These are phyloP conservation scores for Drosophila quinaria DNA, from an alignment of 2,888 invertebrate genomes.

Conservation along the genomic window DNA sequence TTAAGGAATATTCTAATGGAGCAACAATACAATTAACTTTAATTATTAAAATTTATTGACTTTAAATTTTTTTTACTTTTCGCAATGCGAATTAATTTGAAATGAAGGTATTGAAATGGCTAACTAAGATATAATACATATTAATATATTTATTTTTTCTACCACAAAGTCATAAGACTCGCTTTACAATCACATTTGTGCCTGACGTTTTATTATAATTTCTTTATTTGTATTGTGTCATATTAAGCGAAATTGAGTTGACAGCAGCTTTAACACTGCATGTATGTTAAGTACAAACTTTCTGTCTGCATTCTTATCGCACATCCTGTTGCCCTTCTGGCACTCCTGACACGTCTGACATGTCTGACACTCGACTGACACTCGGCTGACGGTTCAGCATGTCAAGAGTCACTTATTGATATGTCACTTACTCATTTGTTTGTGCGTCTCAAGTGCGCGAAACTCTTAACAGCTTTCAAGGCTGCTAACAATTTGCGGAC, in stretches of 20 bases:
- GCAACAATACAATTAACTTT: neutral
- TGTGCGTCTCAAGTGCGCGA: slow-evolving; percentile 35
- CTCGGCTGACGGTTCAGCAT: slow-evolving; percentile 29
- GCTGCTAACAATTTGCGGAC: slow-evolving; percentile 21
- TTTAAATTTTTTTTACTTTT: no score
- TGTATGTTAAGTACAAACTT: slow-evolving; percentile 2
- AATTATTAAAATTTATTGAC: neutral
- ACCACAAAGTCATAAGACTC: neutral
- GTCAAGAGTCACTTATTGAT: slow-evolving; percentile 67
- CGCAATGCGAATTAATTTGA: neutral
- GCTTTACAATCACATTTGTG: neutral
- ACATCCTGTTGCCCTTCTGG: neutral
- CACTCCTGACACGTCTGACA: slow-evolving; percentile 14
- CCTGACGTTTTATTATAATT: neutral
- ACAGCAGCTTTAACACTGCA: slow-evolving; percentile 6
- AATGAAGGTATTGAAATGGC: neutral
- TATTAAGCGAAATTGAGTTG: slow-evolving; percentile 17
- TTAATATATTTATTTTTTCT: neutral
- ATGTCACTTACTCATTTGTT: slow-evolving; percentile 67
- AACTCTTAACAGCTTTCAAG: slow-evolving; percentile 20
- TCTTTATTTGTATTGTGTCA: slow-evolving; percentile 6
- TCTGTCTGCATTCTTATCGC: neutral
- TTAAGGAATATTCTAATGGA: neutral
- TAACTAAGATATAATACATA: neutral
- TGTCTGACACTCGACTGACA: slow-evolving; percentile 28